Evolutionary conservation across 2,888 invertebrate genomes (phyloP).

Genomic region (Sepiola atlantica): DNA sequence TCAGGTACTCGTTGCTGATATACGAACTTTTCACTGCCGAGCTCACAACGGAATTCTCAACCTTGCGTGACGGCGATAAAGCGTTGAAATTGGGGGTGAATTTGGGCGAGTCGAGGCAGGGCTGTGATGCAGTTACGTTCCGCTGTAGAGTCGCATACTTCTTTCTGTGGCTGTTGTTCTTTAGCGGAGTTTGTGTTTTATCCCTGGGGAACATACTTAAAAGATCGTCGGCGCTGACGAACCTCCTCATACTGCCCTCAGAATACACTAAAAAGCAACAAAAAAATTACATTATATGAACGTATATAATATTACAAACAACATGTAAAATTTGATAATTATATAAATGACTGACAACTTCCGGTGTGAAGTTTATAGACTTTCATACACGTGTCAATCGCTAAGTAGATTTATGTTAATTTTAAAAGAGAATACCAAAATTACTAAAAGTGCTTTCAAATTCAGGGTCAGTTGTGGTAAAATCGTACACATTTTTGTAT

Average conservation of each 20-base stretch:
- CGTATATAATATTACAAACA: too few species aligned
- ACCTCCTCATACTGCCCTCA: neutral
- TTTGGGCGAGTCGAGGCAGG: neutral
- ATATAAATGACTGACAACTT: too few species aligned
- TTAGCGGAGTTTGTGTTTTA: neutral
- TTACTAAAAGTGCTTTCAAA: too few species aligned
- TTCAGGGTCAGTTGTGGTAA: too few species aligned
- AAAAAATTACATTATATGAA: neutral
- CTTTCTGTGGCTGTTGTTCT: neutral
- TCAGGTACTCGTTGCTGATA: conserved; percentile 47
- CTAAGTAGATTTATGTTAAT: too few species aligned
- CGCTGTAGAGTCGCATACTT: conserved; percentile 21
- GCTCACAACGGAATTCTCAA: neutral
- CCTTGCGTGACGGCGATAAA: neutral
- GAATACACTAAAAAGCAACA: neutral
- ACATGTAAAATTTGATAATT: too few species aligned
- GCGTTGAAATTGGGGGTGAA: neutral
- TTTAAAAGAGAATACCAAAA: too few species aligned
- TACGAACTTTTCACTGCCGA: conserved; percentile 44
- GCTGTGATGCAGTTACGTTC: neutral
- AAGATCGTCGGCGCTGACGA: conserved; percentile 9
- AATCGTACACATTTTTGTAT: too few species aligned
- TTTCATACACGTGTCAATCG: too few species aligned
- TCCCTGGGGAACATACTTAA: neutral
- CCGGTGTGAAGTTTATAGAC: too few species aligned